phyloP scores from a whole-genome alignment of 2,113 vertebrate species.

The Formicarius rufipectus region DNA sequence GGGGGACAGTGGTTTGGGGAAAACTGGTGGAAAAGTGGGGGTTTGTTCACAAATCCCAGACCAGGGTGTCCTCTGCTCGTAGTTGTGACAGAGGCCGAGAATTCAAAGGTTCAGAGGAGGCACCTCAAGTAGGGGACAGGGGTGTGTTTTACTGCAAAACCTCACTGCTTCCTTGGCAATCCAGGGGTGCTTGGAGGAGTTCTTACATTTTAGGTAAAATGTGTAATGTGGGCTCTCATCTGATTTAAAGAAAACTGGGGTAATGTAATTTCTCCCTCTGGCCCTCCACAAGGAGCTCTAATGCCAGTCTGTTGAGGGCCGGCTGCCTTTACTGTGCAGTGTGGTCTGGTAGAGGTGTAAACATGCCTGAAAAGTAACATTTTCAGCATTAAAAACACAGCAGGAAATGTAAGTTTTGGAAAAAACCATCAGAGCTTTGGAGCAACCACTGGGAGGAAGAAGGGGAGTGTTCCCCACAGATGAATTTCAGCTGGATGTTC shows the following conservation, averaged over 20 bases:
- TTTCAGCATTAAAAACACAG: neutral
- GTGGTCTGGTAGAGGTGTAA: neutral
- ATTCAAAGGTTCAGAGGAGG: neutral
- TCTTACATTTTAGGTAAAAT: neutral
- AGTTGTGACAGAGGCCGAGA: accelerated
- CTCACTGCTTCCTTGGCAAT: accelerated
- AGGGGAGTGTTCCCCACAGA: accelerated
- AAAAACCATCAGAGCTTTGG: accelerated
- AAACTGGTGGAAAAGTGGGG: neutral
- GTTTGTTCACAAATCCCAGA: neutral
- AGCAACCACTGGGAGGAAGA: neutral
- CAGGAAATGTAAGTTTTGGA: neutral
- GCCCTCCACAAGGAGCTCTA: neutral
- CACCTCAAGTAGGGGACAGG: neutral
- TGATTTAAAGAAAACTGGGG: too few species aligned
- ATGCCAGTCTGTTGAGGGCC: neutral
- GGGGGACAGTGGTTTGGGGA: too few species aligned
- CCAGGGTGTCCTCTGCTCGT: neutral
- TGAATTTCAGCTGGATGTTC: neutral
- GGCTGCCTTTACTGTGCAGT: neutral
- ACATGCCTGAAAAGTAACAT: neutral
- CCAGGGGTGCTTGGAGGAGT: neutral
- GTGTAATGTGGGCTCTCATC: neutral
- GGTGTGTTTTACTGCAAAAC: neutral
- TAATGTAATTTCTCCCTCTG: neutral